These are phyloP conservation scores for Balaenoptera acutorostrata DNA, from an alignment of 2,113 vertebrate genomes.

Conservation along the genomic window DNA sequence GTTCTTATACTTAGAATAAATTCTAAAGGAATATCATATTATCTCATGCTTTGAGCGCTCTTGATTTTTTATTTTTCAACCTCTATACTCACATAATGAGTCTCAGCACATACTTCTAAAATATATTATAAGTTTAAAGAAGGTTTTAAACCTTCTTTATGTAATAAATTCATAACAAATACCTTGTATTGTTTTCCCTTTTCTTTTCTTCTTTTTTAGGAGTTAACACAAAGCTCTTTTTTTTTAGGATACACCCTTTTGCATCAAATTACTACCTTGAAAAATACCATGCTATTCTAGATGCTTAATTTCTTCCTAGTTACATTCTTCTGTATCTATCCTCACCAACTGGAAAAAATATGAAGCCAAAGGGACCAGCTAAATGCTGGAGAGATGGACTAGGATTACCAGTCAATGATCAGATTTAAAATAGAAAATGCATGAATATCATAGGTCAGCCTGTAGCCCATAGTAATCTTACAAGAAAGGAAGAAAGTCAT, in stretches of 20 bases:
- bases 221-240: background rate
- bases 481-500: background rate
- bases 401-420: background rate
- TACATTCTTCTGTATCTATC: background rate
- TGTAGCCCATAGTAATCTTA: background rate
- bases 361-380: background rate
- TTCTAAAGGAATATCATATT: background rate
- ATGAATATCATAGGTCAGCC: rapidly evolving
- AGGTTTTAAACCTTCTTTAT: background rate
- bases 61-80: background rate
- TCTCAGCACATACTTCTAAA: background rate
- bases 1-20: background rate
- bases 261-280: background rate
- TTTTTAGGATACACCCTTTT: background rate
- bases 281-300: background rate
- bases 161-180: background rate
- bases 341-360: background rate
- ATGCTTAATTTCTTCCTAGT: background rate
- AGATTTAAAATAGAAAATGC: background rate
- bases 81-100: background rate
- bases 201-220: background rate
- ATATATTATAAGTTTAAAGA: background rate
- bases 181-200: background rate
- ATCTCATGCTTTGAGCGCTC: background rate
- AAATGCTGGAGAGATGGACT: background rate